Conservation (phyloP, 1,140 invertebrate genomes). For the Sminthurides bifidus region DNA sequence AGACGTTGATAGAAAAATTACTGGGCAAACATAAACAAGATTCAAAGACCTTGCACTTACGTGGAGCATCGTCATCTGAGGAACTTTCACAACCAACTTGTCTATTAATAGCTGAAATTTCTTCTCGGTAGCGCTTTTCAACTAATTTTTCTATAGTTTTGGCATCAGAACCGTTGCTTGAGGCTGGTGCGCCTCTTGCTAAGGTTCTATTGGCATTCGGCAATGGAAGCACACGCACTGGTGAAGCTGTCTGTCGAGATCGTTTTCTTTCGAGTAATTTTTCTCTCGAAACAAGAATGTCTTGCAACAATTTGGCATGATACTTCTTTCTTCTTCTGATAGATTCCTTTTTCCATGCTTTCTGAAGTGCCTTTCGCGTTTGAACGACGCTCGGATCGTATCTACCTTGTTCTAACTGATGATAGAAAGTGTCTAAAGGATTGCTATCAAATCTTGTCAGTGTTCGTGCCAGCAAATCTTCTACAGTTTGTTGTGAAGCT, state of each 20-base stretch:
- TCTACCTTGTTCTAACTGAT: conserved; percentile 21
- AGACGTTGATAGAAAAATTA: not conserved
- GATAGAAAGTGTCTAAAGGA: conserved; percentile 25
- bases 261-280: conserved; percentile 7
- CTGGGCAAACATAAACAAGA: not conserved
- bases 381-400: conserved; percentile 24
- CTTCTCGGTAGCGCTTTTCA: conserved; percentile 15
- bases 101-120: conserved; percentile 10
- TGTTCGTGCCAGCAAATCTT: conserved; percentile 18
- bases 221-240: not conserved
- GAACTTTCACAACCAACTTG: conserved; percentile 13
- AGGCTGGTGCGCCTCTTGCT: too few relatives aligned
- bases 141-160: conserved; percentile 5
- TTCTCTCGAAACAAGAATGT: conserved; percentile 18
- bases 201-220: not conserved
- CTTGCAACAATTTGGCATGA: conserved; percentile 25
- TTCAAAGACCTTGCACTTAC: conserved; percentile 6
- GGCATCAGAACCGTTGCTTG: not conserved
- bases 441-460: conserved; percentile 18
- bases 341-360: conserved; percentile 21
- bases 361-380: conserved; percentile 14
- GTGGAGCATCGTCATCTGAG: conserved; percentile 19
- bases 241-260: not conserved
- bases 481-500: conserved; percentile 14
- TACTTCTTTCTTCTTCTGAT: conserved; percentile 23